These are phyloP conservation scores for Temnothorax rugatulus DNA, from an alignment of 2,888 invertebrate species.

Conservation along the genomic window DNA sequence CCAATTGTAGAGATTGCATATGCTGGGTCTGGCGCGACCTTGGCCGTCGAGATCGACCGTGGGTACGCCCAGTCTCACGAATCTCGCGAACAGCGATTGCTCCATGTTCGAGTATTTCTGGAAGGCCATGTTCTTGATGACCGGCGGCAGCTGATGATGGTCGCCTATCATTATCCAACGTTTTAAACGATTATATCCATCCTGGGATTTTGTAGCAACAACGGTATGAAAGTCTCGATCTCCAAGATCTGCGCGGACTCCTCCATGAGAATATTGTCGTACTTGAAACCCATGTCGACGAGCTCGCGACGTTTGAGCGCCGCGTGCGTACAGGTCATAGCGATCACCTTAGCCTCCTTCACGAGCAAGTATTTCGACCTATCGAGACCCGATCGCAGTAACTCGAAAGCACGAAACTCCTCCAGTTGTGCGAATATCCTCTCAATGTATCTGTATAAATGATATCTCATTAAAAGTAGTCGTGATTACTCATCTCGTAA, in stretches of 20 bases:
- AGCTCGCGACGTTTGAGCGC: constrained; percentile 98
- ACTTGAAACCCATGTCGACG: constrained; percentile 98
- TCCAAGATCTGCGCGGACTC: constrained; percentile 99
- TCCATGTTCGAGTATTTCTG: constrained; percentile 99
- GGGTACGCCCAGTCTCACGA: constrained; percentile 98
- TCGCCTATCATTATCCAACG: constrained; percentile 99
- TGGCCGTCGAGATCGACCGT: constrained; percentile 99
- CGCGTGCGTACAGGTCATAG: constrained; percentile 99
- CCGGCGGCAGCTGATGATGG: constrained; percentile 99
- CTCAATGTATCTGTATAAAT: constrained; percentile 91
- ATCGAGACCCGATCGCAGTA: constrained; percentile 97
- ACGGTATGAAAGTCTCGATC: constrained; percentile 99
- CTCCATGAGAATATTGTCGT: constrained; percentile 99
- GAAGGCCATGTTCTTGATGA: constrained; percentile 99
- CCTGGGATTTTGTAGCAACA: constrained; percentile 98
- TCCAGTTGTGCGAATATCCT: constrained; percentile 98
- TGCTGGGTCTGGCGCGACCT: constrained; percentile 96
- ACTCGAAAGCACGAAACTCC: constrained; percentile 99
- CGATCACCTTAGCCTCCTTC: constrained; percentile 99
- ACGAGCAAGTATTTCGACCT: constrained; percentile 98
- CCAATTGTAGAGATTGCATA: constrained; percentile 98
- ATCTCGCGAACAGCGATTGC: constrained; percentile 98
- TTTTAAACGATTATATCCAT: constrained; percentile 97
- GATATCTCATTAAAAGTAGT: constrained; percentile 1
- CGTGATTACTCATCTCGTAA: background rate